Evolutionary conservation across 2,113 vertebrate species (phyloP).

Genomic region (Cacatua alba): DNA sequence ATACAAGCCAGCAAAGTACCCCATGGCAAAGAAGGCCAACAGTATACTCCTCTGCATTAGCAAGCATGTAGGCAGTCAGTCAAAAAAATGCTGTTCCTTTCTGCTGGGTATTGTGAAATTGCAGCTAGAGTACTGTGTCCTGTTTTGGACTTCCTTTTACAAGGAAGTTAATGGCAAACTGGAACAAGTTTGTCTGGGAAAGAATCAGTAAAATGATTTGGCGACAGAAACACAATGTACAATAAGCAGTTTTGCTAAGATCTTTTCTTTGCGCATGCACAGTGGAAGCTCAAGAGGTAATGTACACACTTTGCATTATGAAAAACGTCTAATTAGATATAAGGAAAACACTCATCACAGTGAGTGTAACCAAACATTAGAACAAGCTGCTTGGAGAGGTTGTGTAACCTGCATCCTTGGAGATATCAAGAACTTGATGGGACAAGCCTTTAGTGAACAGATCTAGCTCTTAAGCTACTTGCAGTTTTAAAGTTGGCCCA

Average conservation of each 20-base stretch:
- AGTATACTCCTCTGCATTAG: neutral
- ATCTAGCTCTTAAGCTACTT: neutral
- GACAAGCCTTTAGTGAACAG: neutral
- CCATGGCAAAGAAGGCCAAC: neutral
- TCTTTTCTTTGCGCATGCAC: neutral
- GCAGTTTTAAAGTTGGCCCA: neutral
- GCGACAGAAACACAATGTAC: fast-evolving
- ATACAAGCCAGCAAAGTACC: neutral
- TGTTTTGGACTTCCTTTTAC: neutral
- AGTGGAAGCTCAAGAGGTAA: neutral
- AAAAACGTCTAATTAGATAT: neutral
- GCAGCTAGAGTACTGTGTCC: neutral
- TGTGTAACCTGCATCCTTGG: neutral
- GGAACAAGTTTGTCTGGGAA: neutral
- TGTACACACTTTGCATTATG: neutral
- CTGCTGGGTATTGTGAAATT: neutral
- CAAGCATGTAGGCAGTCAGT: neutral
- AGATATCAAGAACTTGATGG: neutral
- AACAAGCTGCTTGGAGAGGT: neutral
- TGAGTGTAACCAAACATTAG: neutral
- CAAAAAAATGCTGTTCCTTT: neutral
- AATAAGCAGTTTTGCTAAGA: neutral
- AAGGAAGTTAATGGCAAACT: neutral
- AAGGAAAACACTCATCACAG: neutral
- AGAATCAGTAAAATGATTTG: neutral